Conservation (phyloP, 2,797 vertebrate species). For the Sphaeramia orbicularis region DNA sequence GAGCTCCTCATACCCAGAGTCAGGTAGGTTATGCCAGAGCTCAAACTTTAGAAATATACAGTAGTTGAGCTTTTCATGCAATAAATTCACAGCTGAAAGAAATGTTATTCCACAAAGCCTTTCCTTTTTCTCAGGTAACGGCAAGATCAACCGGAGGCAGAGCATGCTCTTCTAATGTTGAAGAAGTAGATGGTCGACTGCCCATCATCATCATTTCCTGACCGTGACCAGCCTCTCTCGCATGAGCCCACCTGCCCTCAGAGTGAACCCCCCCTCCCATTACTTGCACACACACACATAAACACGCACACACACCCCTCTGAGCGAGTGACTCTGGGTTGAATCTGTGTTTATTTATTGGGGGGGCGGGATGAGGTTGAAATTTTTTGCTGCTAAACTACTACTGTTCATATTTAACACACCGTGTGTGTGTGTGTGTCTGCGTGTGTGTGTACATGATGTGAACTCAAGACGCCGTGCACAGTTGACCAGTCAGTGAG, state of each 20-base stretch:
- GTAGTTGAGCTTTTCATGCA: neutral
- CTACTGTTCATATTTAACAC: slow-evolving; percentile 99
- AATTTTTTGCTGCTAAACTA: slow-evolving; percentile 98
- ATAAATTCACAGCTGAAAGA: too few species aligned
- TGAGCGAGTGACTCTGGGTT: slow-evolving; percentile 64
- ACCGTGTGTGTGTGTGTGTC: slow-evolving; percentile 87
- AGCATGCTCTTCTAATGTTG: slow-evolving; percentile 91
- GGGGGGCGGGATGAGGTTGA: slow-evolving; percentile 70
- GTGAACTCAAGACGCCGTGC: slow-evolving; percentile 87
- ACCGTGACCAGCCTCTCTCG: slow-evolving; percentile 44
- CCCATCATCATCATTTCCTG: slow-evolving; percentile 36
- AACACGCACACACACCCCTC: slow-evolving; percentile 47
- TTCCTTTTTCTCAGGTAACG: slow-evolving; percentile 86
- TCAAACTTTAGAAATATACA: neutral
- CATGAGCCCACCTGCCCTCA: slow-evolving; percentile 71
- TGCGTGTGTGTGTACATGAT: slow-evolving; percentile 83
- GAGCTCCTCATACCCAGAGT: slow-evolving; percentile 95
- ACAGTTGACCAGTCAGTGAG: slow-evolving; percentile 79
- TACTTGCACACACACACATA: slow-evolving; percentile 40
- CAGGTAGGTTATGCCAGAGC: slow-evolving; percentile 80
- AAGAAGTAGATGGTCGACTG: slow-evolving; percentile 33
- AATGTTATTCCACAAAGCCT: neutral
- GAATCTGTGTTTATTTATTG: slow-evolving; percentile 91
- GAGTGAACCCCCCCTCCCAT: slow-evolving; percentile 21
- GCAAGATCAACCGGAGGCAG: slow-evolving; percentile 97